Percentiles rank a stretch among this genome's conserved stretches.
These are phyloP conservation scores for Polyergus mexicanus DNA, from an alignment of 1,140 invertebrate genomes.

Conservation along the genomic window DNA sequence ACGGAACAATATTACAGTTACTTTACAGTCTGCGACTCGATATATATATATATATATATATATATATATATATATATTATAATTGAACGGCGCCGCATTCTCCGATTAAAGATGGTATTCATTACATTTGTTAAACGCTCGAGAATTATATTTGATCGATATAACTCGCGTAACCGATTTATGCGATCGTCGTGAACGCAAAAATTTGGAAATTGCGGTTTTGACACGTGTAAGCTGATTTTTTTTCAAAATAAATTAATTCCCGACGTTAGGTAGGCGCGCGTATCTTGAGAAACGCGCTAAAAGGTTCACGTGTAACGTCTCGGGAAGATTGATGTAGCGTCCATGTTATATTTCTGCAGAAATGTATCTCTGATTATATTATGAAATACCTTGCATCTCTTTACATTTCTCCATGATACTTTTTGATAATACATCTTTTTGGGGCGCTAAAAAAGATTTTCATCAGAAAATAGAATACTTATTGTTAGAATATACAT, in stretches of 20 bases:
- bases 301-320: slow-evolving; percentile 20
- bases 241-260: slow-evolving; percentile 37
- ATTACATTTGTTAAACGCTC: slow-evolving; percentile 41
- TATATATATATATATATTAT: not conserved
- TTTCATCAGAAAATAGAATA: not conserved
- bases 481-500: not conserved
- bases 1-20: slow-evolving; percentile 37
- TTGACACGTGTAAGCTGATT: slow-evolving; percentile 30
- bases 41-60: too few relatives aligned
- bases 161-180: not conserved
- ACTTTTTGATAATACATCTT: slow-evolving; percentile 35
- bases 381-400: slow-evolving; percentile 37
- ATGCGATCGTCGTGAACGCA: not conserved
- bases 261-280: slow-evolving; percentile 14
- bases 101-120: not conserved
- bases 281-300: slow-evolving; percentile 12
- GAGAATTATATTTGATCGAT: not conserved
- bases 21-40: slow-evolving; percentile 10
- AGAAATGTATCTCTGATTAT: slow-evolving; percentile 45
- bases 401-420: slow-evolving; percentile 12
- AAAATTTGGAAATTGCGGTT: slow-evolving; percentile 33
- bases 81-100: slow-evolving; percentile 18
- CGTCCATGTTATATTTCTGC: slow-evolving; percentile 34
- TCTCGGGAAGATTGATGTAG: slow-evolving; percentile 47
- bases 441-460: not conserved